Percentiles rank a stretch among this genome's conserved stretches.
Evolutionary conservation across 2,797 vertebrate genomes (phyloP).

Genomic region (Oceanodroma leucorhoa): DNA sequence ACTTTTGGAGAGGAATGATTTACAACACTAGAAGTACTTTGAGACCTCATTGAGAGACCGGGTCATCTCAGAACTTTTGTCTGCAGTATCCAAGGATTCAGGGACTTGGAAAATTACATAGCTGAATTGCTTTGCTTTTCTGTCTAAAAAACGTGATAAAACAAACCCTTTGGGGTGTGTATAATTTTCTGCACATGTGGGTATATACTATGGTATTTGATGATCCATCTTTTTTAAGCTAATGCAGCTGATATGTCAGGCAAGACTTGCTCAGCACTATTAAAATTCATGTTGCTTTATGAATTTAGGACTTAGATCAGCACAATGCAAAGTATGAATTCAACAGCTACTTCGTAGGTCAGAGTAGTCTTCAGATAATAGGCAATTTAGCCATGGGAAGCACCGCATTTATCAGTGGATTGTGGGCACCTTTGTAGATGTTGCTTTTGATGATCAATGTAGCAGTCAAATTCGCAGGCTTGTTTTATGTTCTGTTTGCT

Average conservation of each 20-base stretch:
- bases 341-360: not conserved
- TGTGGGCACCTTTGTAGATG: not conserved
- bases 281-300: not conserved
- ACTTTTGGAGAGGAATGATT: not conserved
- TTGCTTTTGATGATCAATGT: accelerated
- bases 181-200: not conserved
- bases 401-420: not conserved
- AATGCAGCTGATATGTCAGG: not conserved
- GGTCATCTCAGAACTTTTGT: not conserved
- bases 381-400: not conserved
- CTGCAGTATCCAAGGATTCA: not conserved
- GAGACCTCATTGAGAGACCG: not conserved
- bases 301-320: conserved; percentile 1
- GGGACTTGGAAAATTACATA: not conserved
- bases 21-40: not conserved
- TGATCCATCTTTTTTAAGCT: conserved; percentile 10
- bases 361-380: not conserved
- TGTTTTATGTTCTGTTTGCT: not conserved
- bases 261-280: not conserved
- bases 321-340: not conserved
- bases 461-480: not conserved
- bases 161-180: not conserved
- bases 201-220: not conserved
- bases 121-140: not conserved
- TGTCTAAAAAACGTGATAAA: not conserved